Percentiles rank a stretch among this genome's conserved stretches.
Evolutionary conservation across 2,113 vertebrate species (phyloP).

Genomic region (Stigmatopora nigra): DNA sequence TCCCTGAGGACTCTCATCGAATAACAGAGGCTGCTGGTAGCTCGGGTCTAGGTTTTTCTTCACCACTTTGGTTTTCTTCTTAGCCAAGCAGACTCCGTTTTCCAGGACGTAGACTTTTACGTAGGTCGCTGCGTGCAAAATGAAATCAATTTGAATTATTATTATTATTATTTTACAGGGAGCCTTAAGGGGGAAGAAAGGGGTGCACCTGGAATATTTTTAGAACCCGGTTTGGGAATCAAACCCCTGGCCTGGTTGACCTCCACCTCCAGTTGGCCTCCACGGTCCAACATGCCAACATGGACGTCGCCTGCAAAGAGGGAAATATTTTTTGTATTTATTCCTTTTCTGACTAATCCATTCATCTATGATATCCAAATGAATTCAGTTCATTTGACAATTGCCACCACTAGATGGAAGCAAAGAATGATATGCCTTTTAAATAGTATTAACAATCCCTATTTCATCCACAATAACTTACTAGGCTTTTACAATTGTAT

Average conservation of each 20-base stretch:
- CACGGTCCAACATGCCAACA: constrained; percentile 82
- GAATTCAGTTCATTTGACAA: neutral
- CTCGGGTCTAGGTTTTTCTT: constrained; percentile 89
- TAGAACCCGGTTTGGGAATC: constrained; percentile 87
- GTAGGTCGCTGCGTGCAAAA: constrained; percentile 76
- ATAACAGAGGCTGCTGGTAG: constrained; percentile 91
- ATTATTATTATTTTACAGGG: too few relatives aligned
- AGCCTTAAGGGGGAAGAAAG: neutral
- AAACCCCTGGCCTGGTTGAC: constrained; percentile 90
- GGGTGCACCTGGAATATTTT: constrained; percentile 80
- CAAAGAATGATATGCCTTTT: constrained; percentile 15
- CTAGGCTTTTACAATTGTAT: neutral
- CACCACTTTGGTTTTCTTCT: constrained; percentile 93
- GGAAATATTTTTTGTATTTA: neutral
- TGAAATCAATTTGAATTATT: neutral
- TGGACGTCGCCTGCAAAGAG: constrained; percentile 81
- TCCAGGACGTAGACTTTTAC: constrained; percentile 94
- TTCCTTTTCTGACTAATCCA: neutral
- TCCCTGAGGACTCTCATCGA: constrained; percentile 92
- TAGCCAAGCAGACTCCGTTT: constrained; percentile 87
- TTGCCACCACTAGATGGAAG: constrained; percentile 54
- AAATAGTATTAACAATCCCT: constrained; percentile 32
- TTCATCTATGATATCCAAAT: neutral
- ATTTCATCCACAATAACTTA: constrained; percentile 39
- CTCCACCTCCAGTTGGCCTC: constrained; percentile 92